Percentiles rank a stretch among this genome's conserved stretches.
Evolutionary conservation across 92 coral and sea anemone genomes (phyloP).

Genomic region (Blastomussa wellsi): DNA sequence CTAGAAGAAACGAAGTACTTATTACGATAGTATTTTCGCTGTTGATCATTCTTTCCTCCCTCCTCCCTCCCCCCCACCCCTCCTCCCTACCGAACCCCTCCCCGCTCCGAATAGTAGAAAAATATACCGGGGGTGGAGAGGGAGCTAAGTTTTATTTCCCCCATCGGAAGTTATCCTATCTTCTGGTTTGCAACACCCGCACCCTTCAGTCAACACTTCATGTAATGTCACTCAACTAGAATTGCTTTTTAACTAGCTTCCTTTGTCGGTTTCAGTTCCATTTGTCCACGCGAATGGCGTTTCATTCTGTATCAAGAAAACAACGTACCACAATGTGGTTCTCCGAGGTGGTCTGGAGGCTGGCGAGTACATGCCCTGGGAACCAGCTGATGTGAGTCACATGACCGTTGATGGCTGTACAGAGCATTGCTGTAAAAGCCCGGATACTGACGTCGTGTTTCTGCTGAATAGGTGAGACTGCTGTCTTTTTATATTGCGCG

Average conservation of each 20-base stretch:
- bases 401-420: conserved; percentile 72
- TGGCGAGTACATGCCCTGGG: conserved; percentile 70
- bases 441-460: conserved; percentile 64
- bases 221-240: neutral
- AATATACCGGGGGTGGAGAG: no score
- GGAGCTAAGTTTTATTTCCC: no score
- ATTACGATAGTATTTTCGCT: no score
- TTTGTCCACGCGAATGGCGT: neutral
- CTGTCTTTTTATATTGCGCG: no score
- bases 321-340: conserved; percentile 61
- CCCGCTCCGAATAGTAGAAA: neutral
- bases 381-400: conserved; percentile 42
- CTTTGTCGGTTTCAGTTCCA: neutral
- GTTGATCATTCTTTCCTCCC: no score
- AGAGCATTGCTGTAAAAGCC: conserved; percentile 65
- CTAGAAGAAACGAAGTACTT: no score
- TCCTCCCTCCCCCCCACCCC: no score
- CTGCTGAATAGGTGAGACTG: conserved; percentile 63
- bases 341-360: conserved; percentile 66
- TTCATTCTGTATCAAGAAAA: conserved; percentile 26
- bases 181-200: no score
- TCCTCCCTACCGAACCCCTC: neutral
- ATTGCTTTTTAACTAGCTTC: neutral
- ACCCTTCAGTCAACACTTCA: neutral
- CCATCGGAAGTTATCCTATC: no score